Conservation (phyloP, 1,140 invertebrate genomes). For the Ditylenchus dipsaci region DNA sequence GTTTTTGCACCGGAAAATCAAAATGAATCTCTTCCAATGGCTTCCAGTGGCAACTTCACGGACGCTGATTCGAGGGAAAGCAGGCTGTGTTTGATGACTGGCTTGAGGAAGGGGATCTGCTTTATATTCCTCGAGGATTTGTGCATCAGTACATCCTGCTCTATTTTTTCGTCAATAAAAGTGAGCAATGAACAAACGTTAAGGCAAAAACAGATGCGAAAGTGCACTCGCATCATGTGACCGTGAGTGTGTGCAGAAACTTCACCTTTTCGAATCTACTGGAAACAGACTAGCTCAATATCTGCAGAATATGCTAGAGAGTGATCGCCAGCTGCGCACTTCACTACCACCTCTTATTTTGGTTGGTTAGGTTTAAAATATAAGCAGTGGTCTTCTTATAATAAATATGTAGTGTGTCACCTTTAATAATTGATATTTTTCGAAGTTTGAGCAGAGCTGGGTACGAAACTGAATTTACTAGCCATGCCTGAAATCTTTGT, state of each 20-base stretch:
- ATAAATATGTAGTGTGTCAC: too few relatives aligned
- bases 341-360: conserved; percentile 24
- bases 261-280: conserved; percentile 29
- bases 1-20: conserved; percentile 66
- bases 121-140: conserved; percentile 37
- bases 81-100: conserved; percentile 75
- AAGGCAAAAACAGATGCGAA: conserved; percentile 18
- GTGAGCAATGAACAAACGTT: background rate
- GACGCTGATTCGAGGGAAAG: conserved; percentile 69
- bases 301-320: conserved; percentile 14
- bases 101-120: conserved; percentile 64
- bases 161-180: too few relatives aligned
- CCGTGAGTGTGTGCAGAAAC: conserved; percentile 37
- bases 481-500: too few relatives aligned
- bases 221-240: conserved; percentile 30
- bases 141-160: conserved; percentile 21
- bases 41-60: conserved; percentile 67
- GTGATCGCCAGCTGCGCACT: conserved; percentile 10
- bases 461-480: too few relatives aligned
- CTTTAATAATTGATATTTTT: too few relatives aligned
- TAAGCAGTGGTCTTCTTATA: too few relatives aligned
- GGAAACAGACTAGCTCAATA: conserved; percentile 10
- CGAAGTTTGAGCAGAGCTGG: too few relatives aligned
- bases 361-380: background rate
- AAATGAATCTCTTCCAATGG: conserved; percentile 44